These are phyloP conservation scores for Aptenodytes patagonicus DNA, from an alignment of 2,113 vertebrate species.

Conservation along the genomic window DNA sequence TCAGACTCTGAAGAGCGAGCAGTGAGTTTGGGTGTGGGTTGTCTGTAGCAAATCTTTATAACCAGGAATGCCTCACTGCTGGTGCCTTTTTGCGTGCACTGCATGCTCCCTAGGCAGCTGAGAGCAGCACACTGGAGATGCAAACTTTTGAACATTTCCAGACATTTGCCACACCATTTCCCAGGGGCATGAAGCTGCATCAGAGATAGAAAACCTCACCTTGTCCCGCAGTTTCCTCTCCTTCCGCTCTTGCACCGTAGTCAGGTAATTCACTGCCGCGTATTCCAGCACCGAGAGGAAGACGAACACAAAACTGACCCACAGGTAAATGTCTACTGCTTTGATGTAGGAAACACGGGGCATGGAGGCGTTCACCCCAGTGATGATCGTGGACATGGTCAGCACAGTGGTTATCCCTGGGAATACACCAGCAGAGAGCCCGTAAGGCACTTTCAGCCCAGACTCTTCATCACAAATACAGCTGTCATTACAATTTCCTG, in stretches of 20 bases:
- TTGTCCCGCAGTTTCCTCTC: constrained; percentile 86
- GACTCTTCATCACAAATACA: background rate
- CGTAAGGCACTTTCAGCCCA: background rate
- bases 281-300: constrained; percentile 97
- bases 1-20: background rate
- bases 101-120: background rate
- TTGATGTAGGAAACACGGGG: constrained; percentile 97
- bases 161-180: background rate
- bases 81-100: fast-evolving
- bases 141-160: background rate
- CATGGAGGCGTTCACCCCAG: constrained; percentile 96
- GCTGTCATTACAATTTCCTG: background rate
- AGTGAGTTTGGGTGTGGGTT: background rate
- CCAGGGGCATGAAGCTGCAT: background rate
- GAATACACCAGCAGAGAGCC: background rate
- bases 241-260: constrained; percentile 87
- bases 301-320: constrained; percentile 99
- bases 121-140: background rate
- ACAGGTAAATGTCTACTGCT: constrained; percentile 96
- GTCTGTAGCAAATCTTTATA: background rate
- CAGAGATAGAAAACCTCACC: constrained; percentile 30
- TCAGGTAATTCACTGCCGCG: constrained; percentile 91
- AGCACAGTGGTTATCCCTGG: constrained; percentile 84
- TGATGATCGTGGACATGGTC: constrained; percentile 87
- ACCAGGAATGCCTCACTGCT: fast-evolving